A percentile compares a stretch with the other conserved stretches of the same genome.
phyloP scores from a whole-genome alignment of 1,140 invertebrate genomes.

The Polyergus mexicanus region DNA sequence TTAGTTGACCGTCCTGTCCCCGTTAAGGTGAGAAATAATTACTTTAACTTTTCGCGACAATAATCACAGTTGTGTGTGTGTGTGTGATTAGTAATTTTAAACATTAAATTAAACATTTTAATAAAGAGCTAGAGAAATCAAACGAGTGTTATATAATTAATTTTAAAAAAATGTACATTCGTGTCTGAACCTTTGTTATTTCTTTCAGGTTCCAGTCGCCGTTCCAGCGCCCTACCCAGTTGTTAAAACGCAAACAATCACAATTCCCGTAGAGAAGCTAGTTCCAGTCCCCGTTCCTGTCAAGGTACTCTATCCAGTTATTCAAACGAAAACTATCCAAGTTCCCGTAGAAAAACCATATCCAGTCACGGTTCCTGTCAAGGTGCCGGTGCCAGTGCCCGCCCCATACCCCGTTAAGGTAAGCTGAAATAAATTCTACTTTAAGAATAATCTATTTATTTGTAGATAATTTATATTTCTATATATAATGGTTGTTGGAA shows the following conservation, averaged over 20 bases:
- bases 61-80: not conserved
- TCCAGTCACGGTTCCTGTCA: slow-evolving; percentile 82
- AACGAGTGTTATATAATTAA: slow-evolving; percentile 7
- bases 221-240: slow-evolving; percentile 84
- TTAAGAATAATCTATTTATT: slow-evolving; percentile 1
- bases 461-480: not conserved
- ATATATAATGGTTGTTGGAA: not conserved
- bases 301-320: slow-evolving; percentile 84
- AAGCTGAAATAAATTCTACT: slow-evolving; percentile 42
- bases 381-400: slow-evolving; percentile 81
- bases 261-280: slow-evolving; percentile 83
- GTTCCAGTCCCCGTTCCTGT: slow-evolving; percentile 83
- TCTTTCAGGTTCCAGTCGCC: slow-evolving; percentile 82
- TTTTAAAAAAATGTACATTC: not conserved
- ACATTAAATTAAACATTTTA: not conserved
- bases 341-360: slow-evolving; percentile 84
- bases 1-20: slow-evolving; percentile 83
- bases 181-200: slow-evolving; percentile 47
- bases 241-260: slow-evolving; percentile 82
- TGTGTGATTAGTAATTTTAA: too few relatives aligned
- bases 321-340: slow-evolving; percentile 81
- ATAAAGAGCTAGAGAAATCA: not conserved
- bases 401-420: slow-evolving; percentile 85
- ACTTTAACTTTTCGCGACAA: not conserved
- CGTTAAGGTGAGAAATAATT: slow-evolving; percentile 79